Base-by-base conservation (phyloP, 2,797 vertebrate species). In the Limosa lapponica region DNA sequence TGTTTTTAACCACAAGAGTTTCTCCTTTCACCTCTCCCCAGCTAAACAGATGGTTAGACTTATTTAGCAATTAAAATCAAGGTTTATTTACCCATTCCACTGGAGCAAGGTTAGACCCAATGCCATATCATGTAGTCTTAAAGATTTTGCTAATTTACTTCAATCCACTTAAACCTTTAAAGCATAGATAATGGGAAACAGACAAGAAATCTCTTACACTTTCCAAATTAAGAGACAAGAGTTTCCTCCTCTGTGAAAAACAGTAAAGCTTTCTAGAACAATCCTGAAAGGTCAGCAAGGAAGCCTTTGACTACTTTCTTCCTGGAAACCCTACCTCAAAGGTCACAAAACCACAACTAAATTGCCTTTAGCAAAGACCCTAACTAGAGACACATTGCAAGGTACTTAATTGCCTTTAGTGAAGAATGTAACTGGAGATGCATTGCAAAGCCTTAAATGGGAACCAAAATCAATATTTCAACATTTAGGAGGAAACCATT, bases 81-180 rank as follows among this genome's bases (percentile, higher is more conserved):
- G 85, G 75, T 82, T 94, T 95, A 94, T 94, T 82, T 81, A 11
- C 17, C 6, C 27, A 16, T 94, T 89, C 74, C 36, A 93, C 28
- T 19, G 0, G 78, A 83, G 64, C 55, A 95, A 95, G 83, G 66
- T 96, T 92, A 82, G 57, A 95, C 41, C 13, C 66, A 80, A 65
- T 71, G 69, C 66, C 3, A 2, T 91, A 88, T 88, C 97, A 93
- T 93, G 89, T 72, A 95, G 70, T 67, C 85, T 93, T 94, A 95
- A 96, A 95, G 91, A 96, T 95, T 94, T 88, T 94, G 88, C 89
- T 97, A 97, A 98, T 98, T 98, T 96, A 86, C 96, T 97, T 74
- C 95, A 98, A 98, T 98, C 96, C 86, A 94, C 66, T 96, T 97
- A 97, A 97, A 94, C 90, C 93, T 97, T 96, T 95, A 97, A 97